Conservation (phyloP, 2,888 invertebrate species). For the Ochropleura plecta region DNA sequence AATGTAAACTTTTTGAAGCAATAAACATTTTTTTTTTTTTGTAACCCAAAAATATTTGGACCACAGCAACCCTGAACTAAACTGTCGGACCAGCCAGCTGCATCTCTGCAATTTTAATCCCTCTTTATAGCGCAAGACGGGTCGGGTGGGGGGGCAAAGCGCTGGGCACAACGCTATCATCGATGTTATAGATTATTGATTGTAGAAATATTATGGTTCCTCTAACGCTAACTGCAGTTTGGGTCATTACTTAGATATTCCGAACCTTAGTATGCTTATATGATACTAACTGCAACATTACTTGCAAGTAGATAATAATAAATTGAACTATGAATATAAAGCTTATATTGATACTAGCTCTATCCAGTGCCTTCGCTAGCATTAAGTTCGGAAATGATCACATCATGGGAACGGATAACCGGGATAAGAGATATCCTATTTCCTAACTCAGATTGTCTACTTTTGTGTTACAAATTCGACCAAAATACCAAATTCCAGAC, state of each 20-base stretch:
- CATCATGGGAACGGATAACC: not conserved
- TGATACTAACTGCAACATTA: not conserved
- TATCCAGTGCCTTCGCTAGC: not conserved
- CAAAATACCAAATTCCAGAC: not conserved
- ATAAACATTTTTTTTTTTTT: too few relatives aligned
- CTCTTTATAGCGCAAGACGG: slow-evolving; percentile 69
- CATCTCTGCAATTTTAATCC: slow-evolving; percentile 77
- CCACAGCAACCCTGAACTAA: slow-evolving; percentile 59
- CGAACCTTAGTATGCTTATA: not conserved
- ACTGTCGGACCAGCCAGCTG: slow-evolving; percentile 69
- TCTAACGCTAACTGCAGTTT: slow-evolving; percentile 26
- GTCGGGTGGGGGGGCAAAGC: slow-evolving; percentile 40
- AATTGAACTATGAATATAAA: not conserved
- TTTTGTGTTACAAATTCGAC: not conserved
- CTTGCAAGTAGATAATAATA: not conserved
- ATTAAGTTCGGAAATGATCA: not conserved
- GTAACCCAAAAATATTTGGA: slow-evolving; percentile 5
- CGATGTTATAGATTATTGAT: slow-evolving; percentile 55
- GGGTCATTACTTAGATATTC: slow-evolving; percentile 12
- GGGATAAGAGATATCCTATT: not conserved
- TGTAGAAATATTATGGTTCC: slow-evolving; percentile 43
- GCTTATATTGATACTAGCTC: not conserved
- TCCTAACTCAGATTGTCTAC: not conserved
- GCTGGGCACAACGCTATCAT: slow-evolving; percentile 51
- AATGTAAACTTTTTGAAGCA: too few relatives aligned